Evolutionary conservation across 2,113 vertebrate genomes (phyloP).

Genomic region (Amblyornis subalaris): DNA sequence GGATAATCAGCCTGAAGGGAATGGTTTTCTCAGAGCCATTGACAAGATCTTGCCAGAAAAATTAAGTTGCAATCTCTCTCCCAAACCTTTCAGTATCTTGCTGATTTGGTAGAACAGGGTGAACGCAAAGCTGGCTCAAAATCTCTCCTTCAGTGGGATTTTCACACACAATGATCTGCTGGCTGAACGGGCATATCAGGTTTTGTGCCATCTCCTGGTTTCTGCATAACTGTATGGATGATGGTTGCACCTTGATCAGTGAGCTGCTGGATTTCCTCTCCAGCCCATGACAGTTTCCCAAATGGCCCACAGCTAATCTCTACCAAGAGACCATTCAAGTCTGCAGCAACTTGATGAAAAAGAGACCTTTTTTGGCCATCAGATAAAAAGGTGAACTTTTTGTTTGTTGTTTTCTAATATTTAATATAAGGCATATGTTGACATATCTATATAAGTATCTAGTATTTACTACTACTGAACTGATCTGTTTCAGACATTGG

Average conservation of each 20-base stretch:
- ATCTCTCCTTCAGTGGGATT: background rate
- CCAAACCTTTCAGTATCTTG: background rate
- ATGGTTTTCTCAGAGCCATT: background rate
- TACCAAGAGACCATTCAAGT: background rate
- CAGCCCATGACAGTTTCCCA: background rate
- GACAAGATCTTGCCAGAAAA: background rate
- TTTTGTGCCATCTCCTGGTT: background rate
- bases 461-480: background rate
- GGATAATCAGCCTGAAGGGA: background rate
- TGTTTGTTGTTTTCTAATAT: background rate
- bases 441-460: rapidly evolving
- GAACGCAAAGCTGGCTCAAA: background rate
- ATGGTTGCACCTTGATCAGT: background rate
- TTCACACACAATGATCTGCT: background rate
- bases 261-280: background rate
- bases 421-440: background rate
- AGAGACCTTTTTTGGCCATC: background rate
- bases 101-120: background rate
- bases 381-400: background rate
- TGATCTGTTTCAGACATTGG: background rate
- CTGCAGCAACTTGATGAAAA: background rate
- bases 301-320: background rate
- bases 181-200: background rate
- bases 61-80: background rate
- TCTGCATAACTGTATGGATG: background rate